Conservation (phyloP, 2,113 vertebrate species). For the Alectura lathami region DNA sequence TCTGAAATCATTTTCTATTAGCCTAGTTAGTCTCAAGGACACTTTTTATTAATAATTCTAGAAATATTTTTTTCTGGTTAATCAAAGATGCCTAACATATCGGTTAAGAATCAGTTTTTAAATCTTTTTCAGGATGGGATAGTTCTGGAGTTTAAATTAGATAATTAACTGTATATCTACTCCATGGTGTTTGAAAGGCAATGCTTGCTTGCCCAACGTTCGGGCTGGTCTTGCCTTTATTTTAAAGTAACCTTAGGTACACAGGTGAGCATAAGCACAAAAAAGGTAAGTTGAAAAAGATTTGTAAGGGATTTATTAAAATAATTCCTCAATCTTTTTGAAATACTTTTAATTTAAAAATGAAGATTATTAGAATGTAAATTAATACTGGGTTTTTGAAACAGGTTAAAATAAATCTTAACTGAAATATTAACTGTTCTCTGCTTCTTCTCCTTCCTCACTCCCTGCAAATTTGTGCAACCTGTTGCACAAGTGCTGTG, state of each 20-base stretch:
- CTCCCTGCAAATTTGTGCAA: too few relatives aligned
- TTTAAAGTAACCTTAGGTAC: not conserved
- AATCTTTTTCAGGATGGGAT: not conserved
- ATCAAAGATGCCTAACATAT: not conserved
- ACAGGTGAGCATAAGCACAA: not conserved
- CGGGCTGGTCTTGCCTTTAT: not conserved
- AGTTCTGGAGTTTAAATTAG: not conserved
- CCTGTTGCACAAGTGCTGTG: too few relatives aligned
- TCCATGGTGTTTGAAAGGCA: not conserved
- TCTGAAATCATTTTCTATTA: not conserved
- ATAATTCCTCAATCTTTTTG: not conserved
- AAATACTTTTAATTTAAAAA: not conserved
- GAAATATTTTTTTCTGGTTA: not conserved
- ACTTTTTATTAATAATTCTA: not conserved
- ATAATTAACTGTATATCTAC: not conserved
- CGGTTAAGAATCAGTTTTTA: not conserved
- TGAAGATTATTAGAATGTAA: not conserved
- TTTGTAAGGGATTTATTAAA: not conserved
- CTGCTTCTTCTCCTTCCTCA: rapidly evolving
- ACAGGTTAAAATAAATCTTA: not conserved
- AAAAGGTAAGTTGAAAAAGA: not conserved
- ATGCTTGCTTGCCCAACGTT: not conserved
- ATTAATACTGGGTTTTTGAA: not conserved
- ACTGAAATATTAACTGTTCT: not conserved
- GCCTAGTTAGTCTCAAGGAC: not conserved